A percentile compares a stretch with the other conserved stretches of the same genome.
phyloP scores from a whole-genome alignment of 2,113 vertebrate species.

The Leptobrachium leishanense region DNA sequence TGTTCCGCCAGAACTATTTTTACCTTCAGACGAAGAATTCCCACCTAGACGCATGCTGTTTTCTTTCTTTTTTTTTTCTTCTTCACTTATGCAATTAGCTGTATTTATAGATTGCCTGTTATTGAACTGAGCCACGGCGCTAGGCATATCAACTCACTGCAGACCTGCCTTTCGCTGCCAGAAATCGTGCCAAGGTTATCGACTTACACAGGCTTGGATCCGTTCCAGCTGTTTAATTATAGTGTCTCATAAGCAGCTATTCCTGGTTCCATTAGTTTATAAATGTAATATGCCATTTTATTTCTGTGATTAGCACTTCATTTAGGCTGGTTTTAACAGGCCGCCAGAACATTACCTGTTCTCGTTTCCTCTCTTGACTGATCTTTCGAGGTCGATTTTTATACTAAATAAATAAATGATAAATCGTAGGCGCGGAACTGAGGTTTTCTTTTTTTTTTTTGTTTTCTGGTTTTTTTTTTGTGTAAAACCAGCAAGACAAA shows the following conservation, averaged over 20 bases:
- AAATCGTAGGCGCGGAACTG: background rate
- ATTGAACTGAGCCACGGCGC: slow-evolving; percentile 65
- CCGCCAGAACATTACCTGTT: slow-evolving; percentile 68
- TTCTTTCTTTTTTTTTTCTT: slow-evolving; percentile 8
- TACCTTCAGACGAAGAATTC: slow-evolving; percentile 45
- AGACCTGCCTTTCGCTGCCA: slow-evolving; percentile 76
- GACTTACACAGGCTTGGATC: slow-evolving; percentile 76
- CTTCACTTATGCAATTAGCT: slow-evolving; percentile 66
- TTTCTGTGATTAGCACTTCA: slow-evolving; percentile 80
- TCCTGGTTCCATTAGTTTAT: slow-evolving; percentile 79
- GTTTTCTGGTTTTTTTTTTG: too few relatives aligned
- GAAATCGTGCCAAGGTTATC: slow-evolving; percentile 75
- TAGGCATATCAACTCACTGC: slow-evolving; percentile 68
- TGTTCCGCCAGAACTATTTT: slow-evolving; percentile 5
- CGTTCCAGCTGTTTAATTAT: slow-evolving; percentile 78
- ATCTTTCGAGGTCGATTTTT: background rate
- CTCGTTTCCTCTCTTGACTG: background rate
- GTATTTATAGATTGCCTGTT: slow-evolving; percentile 74
- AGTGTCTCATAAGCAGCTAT: slow-evolving; percentile 72
- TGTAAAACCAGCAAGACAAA: background rate
- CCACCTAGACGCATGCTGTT: slow-evolving; percentile 58
- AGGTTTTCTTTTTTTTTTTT: background rate
- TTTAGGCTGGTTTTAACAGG: slow-evolving; percentile 70
- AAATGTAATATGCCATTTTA: slow-evolving; percentile 72
- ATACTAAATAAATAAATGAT: background rate